These are phyloP conservation scores for Melanostoma scalare DNA, from an alignment of 2,888 invertebrate genomes.

Conservation along the genomic window DNA sequence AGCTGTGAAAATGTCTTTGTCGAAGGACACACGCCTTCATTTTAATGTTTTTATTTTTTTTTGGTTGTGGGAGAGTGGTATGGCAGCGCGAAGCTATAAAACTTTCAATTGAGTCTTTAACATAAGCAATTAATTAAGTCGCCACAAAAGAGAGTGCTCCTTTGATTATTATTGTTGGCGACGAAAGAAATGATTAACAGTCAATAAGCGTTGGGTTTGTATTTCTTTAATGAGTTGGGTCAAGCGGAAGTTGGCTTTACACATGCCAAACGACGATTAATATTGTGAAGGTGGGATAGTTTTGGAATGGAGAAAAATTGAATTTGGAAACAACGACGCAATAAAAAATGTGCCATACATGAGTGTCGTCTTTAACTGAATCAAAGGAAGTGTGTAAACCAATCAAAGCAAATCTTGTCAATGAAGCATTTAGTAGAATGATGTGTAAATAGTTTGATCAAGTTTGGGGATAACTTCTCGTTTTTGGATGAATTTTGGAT, in stretches of 20 bases:
- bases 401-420: too few relatives aligned
- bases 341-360: too few relatives aligned
- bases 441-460: too few relatives aligned
- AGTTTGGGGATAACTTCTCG: too few relatives aligned
- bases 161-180: slow-evolving; percentile 35
- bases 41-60: slow-evolving; percentile 35
- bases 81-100: slow-evolving; percentile 41
- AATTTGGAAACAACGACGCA: too few relatives aligned
- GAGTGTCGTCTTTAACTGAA: too few relatives aligned
- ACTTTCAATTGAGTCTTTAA: slow-evolving; percentile 53
- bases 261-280: not conserved
- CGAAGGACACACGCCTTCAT: slow-evolving; percentile 49
- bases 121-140: slow-evolving; percentile 41
- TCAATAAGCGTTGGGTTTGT: slow-evolving; percentile 8
- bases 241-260: not conserved
- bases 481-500: too few relatives aligned
- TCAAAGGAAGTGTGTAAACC: too few relatives aligned
- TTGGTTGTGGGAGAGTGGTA: not conserved
- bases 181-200: slow-evolving; percentile 45
- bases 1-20: slow-evolving; percentile 34
- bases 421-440: too few relatives aligned
- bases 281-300: too few relatives aligned
- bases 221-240: slow-evolving; percentile 12
- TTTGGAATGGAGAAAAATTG: too few relatives aligned
- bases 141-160: not conserved